phyloP scores from a whole-genome alignment of 2,797 vertebrate genomes.

The Enteromius mattozi region DNA sequence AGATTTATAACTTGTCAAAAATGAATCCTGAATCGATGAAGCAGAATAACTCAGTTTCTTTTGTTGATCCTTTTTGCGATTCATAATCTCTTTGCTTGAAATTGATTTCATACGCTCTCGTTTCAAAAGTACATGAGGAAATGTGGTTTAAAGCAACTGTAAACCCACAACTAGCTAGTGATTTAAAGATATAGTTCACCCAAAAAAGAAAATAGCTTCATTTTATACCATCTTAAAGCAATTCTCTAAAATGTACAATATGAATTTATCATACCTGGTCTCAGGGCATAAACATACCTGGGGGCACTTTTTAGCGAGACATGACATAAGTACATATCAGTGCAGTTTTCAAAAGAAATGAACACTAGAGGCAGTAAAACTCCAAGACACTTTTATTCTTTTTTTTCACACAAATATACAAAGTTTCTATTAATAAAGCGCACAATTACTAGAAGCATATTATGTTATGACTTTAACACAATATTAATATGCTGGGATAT shows the following conservation, averaged over 20 bases:
- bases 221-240: background rate
- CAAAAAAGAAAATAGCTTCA: background rate
- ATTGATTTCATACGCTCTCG: background rate
- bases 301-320: too few species aligned
- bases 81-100: background rate
- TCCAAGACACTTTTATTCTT: too few species aligned
- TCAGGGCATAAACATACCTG: too few species aligned
- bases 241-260: background rate
- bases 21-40: conserved; percentile 11
- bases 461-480: too few species aligned
- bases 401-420: too few species aligned
- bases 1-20: conserved; percentile 37
- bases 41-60: conserved; percentile 17
- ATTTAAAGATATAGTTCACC: background rate
- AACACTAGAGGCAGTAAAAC: too few species aligned
- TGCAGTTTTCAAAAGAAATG: too few species aligned
- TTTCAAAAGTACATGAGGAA: background rate
- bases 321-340: too few species aligned
- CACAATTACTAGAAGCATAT: too few species aligned
- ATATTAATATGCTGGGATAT: too few species aligned
- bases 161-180: background rate
- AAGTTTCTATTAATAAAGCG: too few species aligned
- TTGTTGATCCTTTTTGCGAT: background rate
- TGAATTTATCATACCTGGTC: background rate
- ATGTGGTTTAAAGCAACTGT: conserved; percentile 5